Evolutionary conservation across 2,113 vertebrate genomes (phyloP).

Genomic region (Corythoichthys haematopterus): DNA sequence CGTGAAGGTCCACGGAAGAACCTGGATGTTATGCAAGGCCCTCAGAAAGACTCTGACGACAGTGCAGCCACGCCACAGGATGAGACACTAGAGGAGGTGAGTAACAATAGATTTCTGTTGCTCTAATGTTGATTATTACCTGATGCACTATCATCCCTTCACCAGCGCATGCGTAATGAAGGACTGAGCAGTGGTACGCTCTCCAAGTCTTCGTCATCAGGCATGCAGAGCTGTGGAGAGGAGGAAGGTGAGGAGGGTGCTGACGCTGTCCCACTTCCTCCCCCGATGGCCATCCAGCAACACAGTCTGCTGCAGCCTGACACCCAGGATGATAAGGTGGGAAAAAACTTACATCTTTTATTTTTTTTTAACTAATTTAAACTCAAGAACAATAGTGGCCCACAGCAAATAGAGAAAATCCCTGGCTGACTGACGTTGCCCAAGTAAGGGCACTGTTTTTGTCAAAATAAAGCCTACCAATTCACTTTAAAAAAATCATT

Average conservation of each 20-base stretch:
- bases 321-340: conserved; percentile 96
- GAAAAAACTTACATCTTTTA: background rate
- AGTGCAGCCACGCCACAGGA: conserved; percentile 93
- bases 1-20: conserved; percentile 87
- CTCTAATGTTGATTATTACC: background rate
- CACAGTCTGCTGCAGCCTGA: conserved; percentile 96
- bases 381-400: background rate
- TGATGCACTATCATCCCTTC: background rate
- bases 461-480: background rate
- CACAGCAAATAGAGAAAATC: background rate
- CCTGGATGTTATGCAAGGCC: conserved; percentile 78
- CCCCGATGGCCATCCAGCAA: conserved; percentile 98
- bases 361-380: background rate
- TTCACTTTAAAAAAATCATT: background rate
- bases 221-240: conserved; percentile 99
- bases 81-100: conserved; percentile 91
- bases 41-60: conserved; percentile 95
- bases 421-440: too few species aligned
- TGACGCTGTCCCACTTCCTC: conserved; percentile 88
- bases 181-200: conserved; percentile 95
- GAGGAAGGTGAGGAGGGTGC: conserved; percentile 96
- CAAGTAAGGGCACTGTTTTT: background rate
- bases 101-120: background rate
- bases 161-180: conserved; percentile 91
- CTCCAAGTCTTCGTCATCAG: conserved; percentile 96